Base-by-base conservation (phyloP, 1,140 invertebrate species). In the Diorhabda elongata region DNA sequence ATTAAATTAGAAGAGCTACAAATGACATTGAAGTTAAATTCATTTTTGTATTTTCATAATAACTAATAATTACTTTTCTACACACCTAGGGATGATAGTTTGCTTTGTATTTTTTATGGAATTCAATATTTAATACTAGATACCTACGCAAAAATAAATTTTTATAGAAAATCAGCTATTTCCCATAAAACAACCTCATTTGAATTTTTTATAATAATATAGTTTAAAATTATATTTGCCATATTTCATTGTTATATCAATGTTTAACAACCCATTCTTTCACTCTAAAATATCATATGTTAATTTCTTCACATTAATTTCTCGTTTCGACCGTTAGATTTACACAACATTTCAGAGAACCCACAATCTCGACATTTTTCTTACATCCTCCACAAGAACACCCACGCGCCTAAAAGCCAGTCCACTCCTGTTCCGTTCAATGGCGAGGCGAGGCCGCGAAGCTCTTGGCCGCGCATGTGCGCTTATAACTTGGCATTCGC, bases 321-420 rank as follows among this genome's bases (percentile, higher is more conserved):
- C 47, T 52, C 47, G 47, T 52, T 52, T 52, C 47, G 47, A 52
- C 47, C 47, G 47, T 52, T 52, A 52, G 47, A 52, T 52, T 52
- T 52, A 52, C n/a, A 44, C 61, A 62, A 62, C 61, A 62, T 62
- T 62, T 62, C 61, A 44, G 44, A 43, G 42, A 62, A 26, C 61
- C 61, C 61, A 62, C 61, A 44, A 43, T 11, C 7, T n/a, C n/a
- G n/a, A 44, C 61, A 62, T 62, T 62, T 62, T 59, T 62, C 44
- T 44, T 26, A 43, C 61, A 6, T 11, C 61, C 61, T 44, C 61
- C 61, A 44, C 61, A 62, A 52, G n/a, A 52, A 62, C 61, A 58
- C 64, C 47, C 47, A 56, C 64, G 47, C 47, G 67, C 69, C 74
- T 75, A 68, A 56, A n/a, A 64, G 44, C 61, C 65, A 68, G 64